Evolutionary conservation across 2,888 invertebrate species (phyloP), one percentile per base, ranked within the genome.

Genomic region (Troides helena): DNA sequence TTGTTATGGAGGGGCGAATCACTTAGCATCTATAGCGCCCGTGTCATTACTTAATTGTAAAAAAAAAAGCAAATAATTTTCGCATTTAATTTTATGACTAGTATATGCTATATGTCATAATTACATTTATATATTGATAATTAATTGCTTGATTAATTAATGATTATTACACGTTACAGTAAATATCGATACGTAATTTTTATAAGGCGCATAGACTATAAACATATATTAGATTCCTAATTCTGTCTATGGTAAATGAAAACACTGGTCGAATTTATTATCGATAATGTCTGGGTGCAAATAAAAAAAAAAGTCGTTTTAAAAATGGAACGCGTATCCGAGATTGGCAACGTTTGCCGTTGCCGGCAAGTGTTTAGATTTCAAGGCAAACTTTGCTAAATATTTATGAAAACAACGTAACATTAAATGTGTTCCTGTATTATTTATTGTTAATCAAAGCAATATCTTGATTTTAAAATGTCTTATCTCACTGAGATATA

Each of bases 271-370:
- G 56, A 43, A 56, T 57, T 65, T 17, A 61, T 61, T 57, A 69
- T 21, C 56, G n/a, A 36, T 63, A 57, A 63, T 43, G 17, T 50
- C 30, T 53, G n/a, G 68, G 46, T 63, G 53, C 36, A 61, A 56
- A 58, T 58, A 3, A 39, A 39, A 17, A 68, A 69, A 69, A 68
- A 68, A 64, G 68, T 50, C 17, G 69, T 69, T 65, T 60, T 61
- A 30, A 69, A 69, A 69, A 69, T 69, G 46, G 69, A 69, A 65
- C 69, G 57, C 50, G 12, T 56, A 39, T 56, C 69, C 62, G 43
- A 61, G 60, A 62, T 69, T 69, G 61, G 65, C 39, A 39, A 39
- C 10, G 10, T 30, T 43, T 62, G 17, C 60, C 57, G 62, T 69
- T 69, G 69, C 62, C 14, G 57, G 46, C 46, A 62, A 61, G 59